These are phyloP conservation scores for Macroteleia sp. DNA, from an alignment of 2,888 invertebrate genomes.

Conservation along the genomic window DNA sequence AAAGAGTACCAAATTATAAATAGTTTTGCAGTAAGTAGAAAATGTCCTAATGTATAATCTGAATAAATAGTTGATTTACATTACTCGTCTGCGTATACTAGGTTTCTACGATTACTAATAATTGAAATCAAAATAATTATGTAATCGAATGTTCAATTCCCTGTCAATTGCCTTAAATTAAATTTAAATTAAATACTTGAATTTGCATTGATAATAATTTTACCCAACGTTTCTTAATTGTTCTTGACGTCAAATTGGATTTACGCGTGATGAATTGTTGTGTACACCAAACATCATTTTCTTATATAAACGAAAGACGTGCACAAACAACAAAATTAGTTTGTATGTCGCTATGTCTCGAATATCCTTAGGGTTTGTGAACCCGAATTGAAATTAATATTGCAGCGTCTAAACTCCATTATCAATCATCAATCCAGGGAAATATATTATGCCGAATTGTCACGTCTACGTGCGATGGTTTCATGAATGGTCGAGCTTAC, in stretches of 20 bases:
- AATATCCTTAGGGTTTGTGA: slow-evolving; percentile 20
- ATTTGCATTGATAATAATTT: too few relatives aligned
- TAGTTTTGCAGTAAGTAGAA: too few relatives aligned
- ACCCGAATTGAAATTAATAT: slow-evolving; percentile 32
- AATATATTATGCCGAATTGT: slow-evolving; percentile 31
- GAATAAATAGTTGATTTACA: too few relatives aligned
- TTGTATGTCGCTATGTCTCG: slow-evolving; percentile 16
- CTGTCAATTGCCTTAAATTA: too few relatives aligned
- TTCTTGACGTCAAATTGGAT: neutral
- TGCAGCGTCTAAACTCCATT: slow-evolving; percentile 21
- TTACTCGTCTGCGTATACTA: too few relatives aligned
- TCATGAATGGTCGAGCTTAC: slow-evolving; percentile 33
- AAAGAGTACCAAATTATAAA: too few relatives aligned
- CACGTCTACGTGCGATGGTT: slow-evolving; percentile 9
- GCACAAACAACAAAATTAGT: slow-evolving; percentile 27
- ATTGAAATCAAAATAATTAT: too few relatives aligned
- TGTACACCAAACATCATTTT: slow-evolving; percentile 8
- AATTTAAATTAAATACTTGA: too few relatives aligned
- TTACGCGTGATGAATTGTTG: slow-evolving; percentile 19
- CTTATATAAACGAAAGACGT: slow-evolving; percentile 3
- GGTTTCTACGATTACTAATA: too few relatives aligned
- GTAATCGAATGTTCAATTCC: too few relatives aligned
- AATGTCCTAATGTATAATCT: too few relatives aligned
- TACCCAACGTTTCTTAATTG: slow-evolving; percentile 3
- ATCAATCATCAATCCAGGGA: slow-evolving; percentile 33